A percentile compares a stretch with the other conserved stretches of the same genome.
Evolutionary conservation across 2,888 invertebrate species (phyloP).

Genomic region (Parelbella ahira): DNA sequence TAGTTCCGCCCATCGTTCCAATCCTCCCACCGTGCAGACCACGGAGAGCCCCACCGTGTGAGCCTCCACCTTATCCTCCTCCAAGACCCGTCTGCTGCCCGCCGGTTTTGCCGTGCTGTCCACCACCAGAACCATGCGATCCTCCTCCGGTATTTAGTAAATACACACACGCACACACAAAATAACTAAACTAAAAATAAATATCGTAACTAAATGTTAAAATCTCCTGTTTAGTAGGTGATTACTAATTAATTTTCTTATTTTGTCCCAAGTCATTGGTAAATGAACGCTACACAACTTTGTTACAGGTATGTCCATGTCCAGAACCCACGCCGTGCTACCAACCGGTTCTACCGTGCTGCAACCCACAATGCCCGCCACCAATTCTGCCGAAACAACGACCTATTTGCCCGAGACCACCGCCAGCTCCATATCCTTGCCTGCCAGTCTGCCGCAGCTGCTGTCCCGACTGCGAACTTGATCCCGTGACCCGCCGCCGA

Average conservation of each 20-base stretch:
- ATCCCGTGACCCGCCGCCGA: slow-evolving; percentile 79
- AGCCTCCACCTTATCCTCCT: slow-evolving; percentile 51
- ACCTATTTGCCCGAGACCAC: slow-evolving; percentile 68
- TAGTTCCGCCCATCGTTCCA: slow-evolving; percentile 66
- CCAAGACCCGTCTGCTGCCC: slow-evolving; percentile 61
- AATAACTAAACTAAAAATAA: too few species aligned
- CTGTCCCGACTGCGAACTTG: slow-evolving; percentile 63
- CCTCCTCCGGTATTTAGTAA: slow-evolving; percentile 56
- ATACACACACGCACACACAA: too few species aligned
- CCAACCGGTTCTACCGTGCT: slow-evolving; percentile 66
- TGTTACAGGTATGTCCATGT: slow-evolving; percentile 59
- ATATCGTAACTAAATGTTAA: too few species aligned
- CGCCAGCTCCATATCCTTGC: slow-evolving; percentile 68
- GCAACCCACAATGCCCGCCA: slow-evolving; percentile 76
- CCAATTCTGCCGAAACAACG: slow-evolving; percentile 73
- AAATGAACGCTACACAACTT: too few species aligned
- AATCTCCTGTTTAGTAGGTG: too few species aligned
- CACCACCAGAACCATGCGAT: slow-evolving; percentile 64
- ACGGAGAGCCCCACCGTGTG: slow-evolving; percentile 51
- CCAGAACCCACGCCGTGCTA: slow-evolving; percentile 66
- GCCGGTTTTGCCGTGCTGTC: slow-evolving; percentile 67
- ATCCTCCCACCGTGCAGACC: slow-evolving; percentile 59
- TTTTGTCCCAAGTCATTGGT: too few species aligned
- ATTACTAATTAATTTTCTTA: too few species aligned
- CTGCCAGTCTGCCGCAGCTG: slow-evolving; percentile 68